These are phyloP conservation scores for Bombyx mandarina DNA, from an alignment of 1,140 invertebrate species.

Conservation along the genomic window DNA sequence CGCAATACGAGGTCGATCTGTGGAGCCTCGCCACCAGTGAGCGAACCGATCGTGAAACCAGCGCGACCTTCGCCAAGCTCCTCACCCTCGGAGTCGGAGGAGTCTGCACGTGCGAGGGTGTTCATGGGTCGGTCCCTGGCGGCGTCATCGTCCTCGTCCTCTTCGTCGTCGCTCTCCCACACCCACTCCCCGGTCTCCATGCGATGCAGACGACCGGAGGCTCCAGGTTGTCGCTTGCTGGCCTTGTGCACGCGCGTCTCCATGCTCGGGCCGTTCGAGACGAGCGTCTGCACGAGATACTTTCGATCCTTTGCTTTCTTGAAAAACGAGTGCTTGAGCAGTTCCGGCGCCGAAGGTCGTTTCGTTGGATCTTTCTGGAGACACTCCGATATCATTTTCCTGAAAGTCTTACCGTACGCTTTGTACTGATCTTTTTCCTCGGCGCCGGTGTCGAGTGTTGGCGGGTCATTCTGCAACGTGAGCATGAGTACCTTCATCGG, in stretches of 20 bases:
- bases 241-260: constrained; percentile 92
- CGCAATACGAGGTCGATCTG: constrained; percentile 54
- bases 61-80: constrained; percentile 19
- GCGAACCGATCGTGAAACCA: constrained; percentile 51
- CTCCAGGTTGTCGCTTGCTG: constrained; percentile 87
- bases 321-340: constrained; percentile 98
- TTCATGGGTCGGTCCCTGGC: constrained; percentile 72
- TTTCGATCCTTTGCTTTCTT: constrained; percentile 99
- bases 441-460: constrained; percentile 88
- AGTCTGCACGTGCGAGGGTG: constrained; percentile 68
- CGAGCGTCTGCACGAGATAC: constrained; percentile 92
- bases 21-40: constrained; percentile 36
- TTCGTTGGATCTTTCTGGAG: constrained; percentile 96
- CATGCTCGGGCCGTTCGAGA: constrained; percentile 88
- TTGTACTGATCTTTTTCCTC: constrained; percentile 99
- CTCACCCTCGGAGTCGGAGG: constrained; percentile 72
- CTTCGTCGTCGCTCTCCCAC: constrained; percentile 89
- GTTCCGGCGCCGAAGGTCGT: constrained; percentile 95
- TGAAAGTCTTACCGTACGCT: constrained; percentile 97
- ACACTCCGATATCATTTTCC: constrained; percentile 97
- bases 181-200: constrained; percentile 98
- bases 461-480: constrained; percentile 98
- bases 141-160: constrained; percentile 58
- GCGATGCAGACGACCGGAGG: constrained; percentile 91
- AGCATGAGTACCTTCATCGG: constrained; percentile 99